Conservation (phyloP, 1,140 invertebrate species). For the Hyles euphorbiae region DNA sequence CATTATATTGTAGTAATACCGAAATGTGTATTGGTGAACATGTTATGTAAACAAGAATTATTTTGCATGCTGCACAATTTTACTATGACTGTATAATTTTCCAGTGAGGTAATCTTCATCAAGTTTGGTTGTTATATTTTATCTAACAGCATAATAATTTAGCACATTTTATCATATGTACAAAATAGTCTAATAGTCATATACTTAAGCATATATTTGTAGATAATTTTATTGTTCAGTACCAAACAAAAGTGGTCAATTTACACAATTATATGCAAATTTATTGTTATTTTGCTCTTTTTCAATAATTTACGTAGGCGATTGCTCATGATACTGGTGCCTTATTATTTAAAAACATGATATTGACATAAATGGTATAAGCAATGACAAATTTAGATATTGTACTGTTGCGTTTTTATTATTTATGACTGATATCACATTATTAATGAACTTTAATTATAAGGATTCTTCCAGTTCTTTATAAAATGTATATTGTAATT, state of each 20-base stretch:
- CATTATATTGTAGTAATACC: too few species aligned
- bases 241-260: constrained; percentile 12
- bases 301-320: constrained; percentile 12
- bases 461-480: constrained; percentile 5
- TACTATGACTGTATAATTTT: too few species aligned
- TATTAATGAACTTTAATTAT: neutral
- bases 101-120: too few species aligned
- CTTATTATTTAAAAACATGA: constrained; percentile 17
- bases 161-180: constrained; percentile 9
- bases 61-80: too few species aligned
- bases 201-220: constrained; percentile 26
- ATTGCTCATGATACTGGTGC: constrained; percentile 24
- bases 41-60: too few species aligned
- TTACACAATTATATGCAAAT: constrained; percentile 4
- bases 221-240: constrained; percentile 23
- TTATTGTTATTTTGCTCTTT: constrained; percentile 15
- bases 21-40: too few species aligned
- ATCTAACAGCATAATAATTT: too few species aligned
- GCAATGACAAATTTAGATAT: constrained; percentile 6
- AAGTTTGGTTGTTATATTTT: too few species aligned
- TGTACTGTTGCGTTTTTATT: constrained; percentile 10
- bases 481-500: constrained; percentile 6
- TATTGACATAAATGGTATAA: constrained; percentile 16
- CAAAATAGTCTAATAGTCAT: constrained; percentile 22
- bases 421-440: constrained; percentile 16